Conservation (phyloP, 1,140 invertebrate species). For the Drosophila persimilis region DNA sequence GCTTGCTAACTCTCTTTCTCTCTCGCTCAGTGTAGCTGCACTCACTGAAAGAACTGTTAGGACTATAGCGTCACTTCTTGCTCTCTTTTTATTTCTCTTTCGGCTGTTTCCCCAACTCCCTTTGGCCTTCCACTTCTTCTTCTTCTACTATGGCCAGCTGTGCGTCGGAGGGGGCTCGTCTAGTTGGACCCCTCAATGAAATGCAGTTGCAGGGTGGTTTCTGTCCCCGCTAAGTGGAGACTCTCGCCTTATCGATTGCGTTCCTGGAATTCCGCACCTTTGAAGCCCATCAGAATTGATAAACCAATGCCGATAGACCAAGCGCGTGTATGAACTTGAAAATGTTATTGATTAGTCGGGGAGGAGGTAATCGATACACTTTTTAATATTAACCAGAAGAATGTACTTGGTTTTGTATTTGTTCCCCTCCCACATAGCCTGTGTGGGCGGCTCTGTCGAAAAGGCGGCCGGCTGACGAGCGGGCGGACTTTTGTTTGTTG, state of each 20-base stretch:
- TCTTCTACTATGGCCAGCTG: slow-evolving; percentile 4
- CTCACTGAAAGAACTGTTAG: too few relatives aligned
- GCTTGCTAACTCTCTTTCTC: not conserved
- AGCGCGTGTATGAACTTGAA: slow-evolving; percentile 67
- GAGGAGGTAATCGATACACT: slow-evolving; percentile 18
- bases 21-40: too few relatives aligned
- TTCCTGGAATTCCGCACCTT: too few relatives aligned
- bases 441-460: slow-evolving; percentile 44
- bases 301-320: slow-evolving; percentile 14
- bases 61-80: too few relatives aligned
- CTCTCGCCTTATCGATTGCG: slow-evolving; percentile 1
- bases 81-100: slow-evolving; percentile 12
- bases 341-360: slow-evolving; percentile 52
- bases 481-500: slow-evolving; percentile 65
- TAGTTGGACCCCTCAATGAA: slow-evolving; percentile 33
- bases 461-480: slow-evolving; percentile 20
- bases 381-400: not conserved
- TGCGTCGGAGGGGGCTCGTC: slow-evolving; percentile 55
- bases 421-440: not conserved
- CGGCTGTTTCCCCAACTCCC: slow-evolving; percentile 1
- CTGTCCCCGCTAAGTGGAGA: slow-evolving; percentile 33
- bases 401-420: not conserved
- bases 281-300: slow-evolving; percentile 10
- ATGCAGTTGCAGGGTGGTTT: slow-evolving; percentile 53
- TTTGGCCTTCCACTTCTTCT: slow-evolving; percentile 25